Percentiles rank a stretch among this genome's conserved stretches.
phyloP scores from a whole-genome alignment of 2,888 invertebrate genomes.

The Sarcophaga subvicina region DNA sequence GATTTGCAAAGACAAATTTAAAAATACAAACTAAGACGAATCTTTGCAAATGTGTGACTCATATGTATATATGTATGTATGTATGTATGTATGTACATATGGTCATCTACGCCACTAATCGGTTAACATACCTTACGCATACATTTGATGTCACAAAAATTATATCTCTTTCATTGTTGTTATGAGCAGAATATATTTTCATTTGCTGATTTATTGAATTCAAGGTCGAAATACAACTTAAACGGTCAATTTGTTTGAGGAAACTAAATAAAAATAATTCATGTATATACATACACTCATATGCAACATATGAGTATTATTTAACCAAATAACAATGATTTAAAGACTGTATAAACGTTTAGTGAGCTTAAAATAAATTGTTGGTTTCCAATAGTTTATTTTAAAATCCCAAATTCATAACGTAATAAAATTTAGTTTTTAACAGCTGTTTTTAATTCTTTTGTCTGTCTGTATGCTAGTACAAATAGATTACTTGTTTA shows the following conservation, averaged over 20 bases:
- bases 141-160: conserved; percentile 7
- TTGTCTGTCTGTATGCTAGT: too few species aligned
- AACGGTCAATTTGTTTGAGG: conserved; percentile 39
- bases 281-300: background rate
- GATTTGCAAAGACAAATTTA: too few species aligned
- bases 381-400: too few species aligned
- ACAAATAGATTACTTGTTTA: too few species aligned
- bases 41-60: background rate
- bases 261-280: conserved; percentile 20
- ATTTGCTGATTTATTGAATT: conserved; percentile 48
- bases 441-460: too few species aligned
- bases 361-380: too few species aligned
- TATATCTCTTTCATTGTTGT: conserved; percentile 7
- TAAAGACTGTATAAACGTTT: too few species aligned
- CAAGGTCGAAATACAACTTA: conserved; percentile 38
- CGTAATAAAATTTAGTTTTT: too few species aligned
- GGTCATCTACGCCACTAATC: conserved; percentile 34
- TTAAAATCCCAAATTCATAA: too few species aligned
- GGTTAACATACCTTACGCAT: conserved; percentile 20
- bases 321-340: too few species aligned
- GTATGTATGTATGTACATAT: conserved; percentile 37
- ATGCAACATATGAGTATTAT: too few species aligned
- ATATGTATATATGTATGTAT: background rate
- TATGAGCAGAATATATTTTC: background rate
- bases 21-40: too few species aligned